Conservation (phyloP, 1,140 invertebrate species). For the Drosophila baimaii region DNA sequence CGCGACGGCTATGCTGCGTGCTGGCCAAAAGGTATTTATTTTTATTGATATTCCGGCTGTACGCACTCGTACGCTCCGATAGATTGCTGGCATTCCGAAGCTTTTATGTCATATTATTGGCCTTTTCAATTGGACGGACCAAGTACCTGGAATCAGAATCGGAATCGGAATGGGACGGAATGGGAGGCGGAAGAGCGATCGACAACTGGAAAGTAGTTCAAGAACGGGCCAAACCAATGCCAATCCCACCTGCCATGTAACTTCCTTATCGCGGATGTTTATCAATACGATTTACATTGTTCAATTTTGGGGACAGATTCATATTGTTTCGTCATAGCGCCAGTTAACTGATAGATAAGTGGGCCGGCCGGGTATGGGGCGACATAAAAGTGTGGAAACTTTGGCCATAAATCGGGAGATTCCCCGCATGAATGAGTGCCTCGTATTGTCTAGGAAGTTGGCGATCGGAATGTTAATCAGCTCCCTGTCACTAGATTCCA, state of each 20-base stretch:
- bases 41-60: constrained; percentile 66
- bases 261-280: constrained; percentile 52
- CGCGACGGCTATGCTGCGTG: constrained; percentile 8
- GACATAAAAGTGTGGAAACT: constrained; percentile 25
- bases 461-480: constrained; percentile 37
- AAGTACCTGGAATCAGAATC: constrained; percentile 3
- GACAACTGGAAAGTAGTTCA: constrained; percentile 47
- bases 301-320: constrained; percentile 50
- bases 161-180: constrained; percentile 1
- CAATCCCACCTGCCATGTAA: constrained; percentile 47
- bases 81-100: constrained; percentile 62
- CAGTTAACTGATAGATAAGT: constrained; percentile 29
- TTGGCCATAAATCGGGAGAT: constrained; percentile 34
- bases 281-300: constrained; percentile 52
- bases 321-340: constrained; percentile 34
- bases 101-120: constrained; percentile 65
- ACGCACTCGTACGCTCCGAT: constrained; percentile 29
- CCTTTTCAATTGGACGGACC: constrained; percentile 15
- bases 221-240: constrained; percentile 46
- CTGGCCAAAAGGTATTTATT: constrained; percentile 25
- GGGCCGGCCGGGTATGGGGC: too few relatives aligned
- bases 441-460: constrained; percentile 38
- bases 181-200: constrained; percentile 29
- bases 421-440: constrained; percentile 22
- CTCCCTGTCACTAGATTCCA: constrained; percentile 1